These are phyloP conservation scores for Carterocephalus palaemon DNA, from an alignment of 2,888 invertebrate species.

Conservation along the genomic window DNA sequence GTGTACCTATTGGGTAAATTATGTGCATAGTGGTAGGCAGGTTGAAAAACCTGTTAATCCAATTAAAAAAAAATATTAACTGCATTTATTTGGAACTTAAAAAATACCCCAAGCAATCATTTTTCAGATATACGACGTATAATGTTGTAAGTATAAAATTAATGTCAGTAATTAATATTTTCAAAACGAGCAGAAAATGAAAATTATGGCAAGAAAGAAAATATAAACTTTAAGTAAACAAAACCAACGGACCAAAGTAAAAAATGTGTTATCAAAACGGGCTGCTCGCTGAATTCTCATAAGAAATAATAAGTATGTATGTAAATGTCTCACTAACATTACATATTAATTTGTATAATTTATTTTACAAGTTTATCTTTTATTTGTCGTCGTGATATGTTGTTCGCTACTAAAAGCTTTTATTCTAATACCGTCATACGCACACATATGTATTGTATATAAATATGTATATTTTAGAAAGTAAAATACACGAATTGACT, in stretches of 20 bases:
- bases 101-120: conserved; percentile 1
- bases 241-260: conserved; percentile 8
- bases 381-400: conserved; percentile 76
- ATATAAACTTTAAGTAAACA: background rate
- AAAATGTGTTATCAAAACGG: conserved; percentile 7
- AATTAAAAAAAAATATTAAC: too few relatives aligned
- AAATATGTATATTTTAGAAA: conserved; percentile 6
- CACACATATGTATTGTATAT: conserved; percentile 24
- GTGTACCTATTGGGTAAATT: too few relatives aligned
- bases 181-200: conserved; percentile 15
- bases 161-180: conserved; percentile 12
- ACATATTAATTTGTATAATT: conserved; percentile 10
- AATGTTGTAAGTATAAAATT: conserved; percentile 18
- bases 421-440: conserved; percentile 31
- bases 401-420: conserved; percentile 48
- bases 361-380: conserved; percentile 35
- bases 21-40: too few relatives aligned
- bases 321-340: conserved; percentile 23
- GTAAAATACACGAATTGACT: conserved; percentile 25
- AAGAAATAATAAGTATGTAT: conserved; percentile 40
- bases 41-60: too few relatives aligned
- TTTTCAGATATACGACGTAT: conserved; percentile 19
- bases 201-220: conserved; percentile 13
- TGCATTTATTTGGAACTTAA: background rate
- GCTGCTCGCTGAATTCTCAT: conserved; percentile 7